phyloP scores from a whole-genome alignment of 2,113 vertebrate species.

The Chaetops frenatus region DNA sequence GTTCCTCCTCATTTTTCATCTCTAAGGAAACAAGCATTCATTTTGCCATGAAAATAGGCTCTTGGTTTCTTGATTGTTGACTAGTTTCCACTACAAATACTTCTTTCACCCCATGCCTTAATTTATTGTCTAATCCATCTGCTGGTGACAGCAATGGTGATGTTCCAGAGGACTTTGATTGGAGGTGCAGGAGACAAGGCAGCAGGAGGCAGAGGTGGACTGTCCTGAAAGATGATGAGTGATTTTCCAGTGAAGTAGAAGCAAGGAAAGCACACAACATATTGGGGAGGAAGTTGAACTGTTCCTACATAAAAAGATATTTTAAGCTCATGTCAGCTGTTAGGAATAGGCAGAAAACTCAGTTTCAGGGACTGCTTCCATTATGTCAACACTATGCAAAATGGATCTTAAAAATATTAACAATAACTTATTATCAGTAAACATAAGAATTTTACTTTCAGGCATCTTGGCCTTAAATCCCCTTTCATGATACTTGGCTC shows the following conservation, averaged over 20 bases:
- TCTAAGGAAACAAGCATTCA: conserved; percentile 36
- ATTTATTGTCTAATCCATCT: background rate
- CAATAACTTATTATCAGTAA: background rate
- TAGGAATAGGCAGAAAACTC: conserved; percentile 29
- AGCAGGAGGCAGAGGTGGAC: conserved; percentile 30
- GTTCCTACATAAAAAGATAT: conserved; percentile 58
- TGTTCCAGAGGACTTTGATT: background rate
- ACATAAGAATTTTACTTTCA: background rate
- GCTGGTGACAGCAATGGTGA: background rate
- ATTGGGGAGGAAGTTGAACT: conserved; percentile 44
- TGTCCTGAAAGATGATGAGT: conserved; percentile 11
- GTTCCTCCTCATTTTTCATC: conserved; percentile 41
- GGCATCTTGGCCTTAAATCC: background rate
- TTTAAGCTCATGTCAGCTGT: conserved; percentile 45
- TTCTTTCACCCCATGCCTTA: conserved; percentile 2
- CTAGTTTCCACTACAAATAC: background rate
- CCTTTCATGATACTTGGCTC: background rate
- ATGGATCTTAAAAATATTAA: background rate
- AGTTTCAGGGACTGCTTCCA: background rate
- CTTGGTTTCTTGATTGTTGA: background rate
- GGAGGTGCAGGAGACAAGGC: background rate
- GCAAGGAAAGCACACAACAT: conserved; percentile 26
- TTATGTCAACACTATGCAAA: background rate
- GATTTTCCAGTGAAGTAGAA: conserved; percentile 9
- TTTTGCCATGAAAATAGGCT: conserved; percentile 37